Percentiles rank a stretch among this genome's conserved stretches.
These are phyloP conservation scores for Pterophyllum scalare DNA, from an alignment of 2,113 vertebrate species.

Conservation along the genomic window DNA sequence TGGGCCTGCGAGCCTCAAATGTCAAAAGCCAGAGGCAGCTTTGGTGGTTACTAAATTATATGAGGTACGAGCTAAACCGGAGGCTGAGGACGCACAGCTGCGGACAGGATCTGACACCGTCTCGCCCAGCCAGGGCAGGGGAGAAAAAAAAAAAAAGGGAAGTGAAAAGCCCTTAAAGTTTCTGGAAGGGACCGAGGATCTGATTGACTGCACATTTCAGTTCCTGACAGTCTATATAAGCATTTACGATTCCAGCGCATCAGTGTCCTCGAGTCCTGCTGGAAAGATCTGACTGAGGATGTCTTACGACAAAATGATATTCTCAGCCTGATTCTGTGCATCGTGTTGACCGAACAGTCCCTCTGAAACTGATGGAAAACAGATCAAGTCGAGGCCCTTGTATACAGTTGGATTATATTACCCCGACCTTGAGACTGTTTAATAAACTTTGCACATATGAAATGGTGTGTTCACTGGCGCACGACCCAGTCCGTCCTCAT, in stretches of 20 bases:
- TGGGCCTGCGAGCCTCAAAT: conserved; percentile 33
- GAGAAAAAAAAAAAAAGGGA: conserved; percentile 30
- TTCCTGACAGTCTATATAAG: conserved; percentile 47
- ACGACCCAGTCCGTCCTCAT: not conserved
- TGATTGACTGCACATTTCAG: conserved; percentile 57
- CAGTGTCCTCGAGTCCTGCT: conserved; percentile 18
- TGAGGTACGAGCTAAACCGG: conserved; percentile 49
- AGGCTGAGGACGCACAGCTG: conserved; percentile 52
- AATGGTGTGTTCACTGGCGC: conserved; percentile 5
- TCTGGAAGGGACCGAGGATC: conserved; percentile 25
- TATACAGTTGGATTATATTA: not conserved
- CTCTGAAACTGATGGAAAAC: conserved; percentile 58
- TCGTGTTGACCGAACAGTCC: conserved; percentile 37
- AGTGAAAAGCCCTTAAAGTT: conserved; percentile 45
- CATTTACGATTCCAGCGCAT: conserved; percentile 60
- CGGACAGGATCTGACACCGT: conserved; percentile 60
- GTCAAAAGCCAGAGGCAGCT: conserved; percentile 47
- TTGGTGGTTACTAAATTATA: conserved; percentile 53
- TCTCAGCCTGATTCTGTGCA: not conserved
- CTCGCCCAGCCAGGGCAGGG: conserved; percentile 7
- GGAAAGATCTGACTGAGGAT: conserved; percentile 34
- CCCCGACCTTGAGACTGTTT: conserved; percentile 23
- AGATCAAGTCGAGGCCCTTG: conserved; percentile 41
- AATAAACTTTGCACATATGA: conserved; percentile 24
- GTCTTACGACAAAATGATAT: conserved; percentile 17